Evolutionary conservation across 2,888 invertebrate genomes (phyloP).

Genomic region (Tetropium fuscum): DNA sequence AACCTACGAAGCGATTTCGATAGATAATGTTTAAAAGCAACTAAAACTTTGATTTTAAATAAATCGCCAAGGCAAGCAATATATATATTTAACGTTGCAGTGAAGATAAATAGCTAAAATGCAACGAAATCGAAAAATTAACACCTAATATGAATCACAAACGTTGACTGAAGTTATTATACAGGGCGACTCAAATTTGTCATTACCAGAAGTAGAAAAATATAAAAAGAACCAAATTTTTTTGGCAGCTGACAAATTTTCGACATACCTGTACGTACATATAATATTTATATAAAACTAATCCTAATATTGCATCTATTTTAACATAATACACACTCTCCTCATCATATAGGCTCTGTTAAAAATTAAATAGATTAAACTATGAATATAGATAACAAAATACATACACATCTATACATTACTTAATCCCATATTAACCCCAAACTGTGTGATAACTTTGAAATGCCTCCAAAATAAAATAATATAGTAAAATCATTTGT

Average conservation of each 20-base stretch:
- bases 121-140: not conserved
- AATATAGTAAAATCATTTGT: too few species aligned
- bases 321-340: too few species aligned
- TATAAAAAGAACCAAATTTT: too few species aligned
- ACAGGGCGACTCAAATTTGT: slow-evolving; percentile 8
- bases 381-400: slow-evolving; percentile 1
- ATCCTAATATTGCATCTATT: slow-evolving; percentile 16
- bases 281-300: not conserved
- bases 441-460: too few species aligned
- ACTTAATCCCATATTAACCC: too few species aligned
- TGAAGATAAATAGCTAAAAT: not conserved
- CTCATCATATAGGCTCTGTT: not conserved
- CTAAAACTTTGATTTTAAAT: too few species aligned
- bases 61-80: too few species aligned
- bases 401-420: slow-evolving; percentile 13
- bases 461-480: too few species aligned
- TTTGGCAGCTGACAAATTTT: too few species aligned
- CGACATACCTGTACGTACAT: not conserved
- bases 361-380: not conserved
- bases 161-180: slow-evolving; percentile 12
- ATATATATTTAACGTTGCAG: slow-evolving; percentile 6
- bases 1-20: too few species aligned
- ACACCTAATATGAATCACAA: slow-evolving; percentile 10
- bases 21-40: too few species aligned
- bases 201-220: too few species aligned